Base-by-base conservation (phyloP, 2,888 invertebrate species). In the Syrphus vitripennis region DNA sequence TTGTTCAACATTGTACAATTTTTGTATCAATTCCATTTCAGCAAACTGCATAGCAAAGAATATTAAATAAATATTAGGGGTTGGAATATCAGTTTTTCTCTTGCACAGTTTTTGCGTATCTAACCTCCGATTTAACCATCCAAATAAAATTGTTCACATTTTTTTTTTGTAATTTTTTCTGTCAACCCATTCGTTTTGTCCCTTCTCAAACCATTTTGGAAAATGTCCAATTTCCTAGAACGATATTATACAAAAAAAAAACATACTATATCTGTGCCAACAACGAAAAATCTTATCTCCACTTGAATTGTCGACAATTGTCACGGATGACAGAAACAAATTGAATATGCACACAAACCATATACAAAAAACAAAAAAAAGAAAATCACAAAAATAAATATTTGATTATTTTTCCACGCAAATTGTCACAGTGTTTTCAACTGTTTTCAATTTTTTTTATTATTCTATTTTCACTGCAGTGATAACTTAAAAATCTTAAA, bases 331-430 rank as follows among this genome's bases (percentile, higher is more conserved):
- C 67, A 67, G 67, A 24, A 67, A 50, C 50, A 67, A 67, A 67
- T 67, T 50, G 67, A 50, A 67, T 67, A 67, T 50, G 48, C 7
- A 59, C 59, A 14, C 24, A 26, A 24, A 40, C 24, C 10, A 19
- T 12, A 4, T 21, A 31, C 16, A 34, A 16, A 19, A 57, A 19
- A 16, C 1, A 29, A 19, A 34, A n/a, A 9, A 34, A 59, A 31
- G 3, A 29, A n/a, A n/a, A n/a, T n/a, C n/a, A 24, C 12, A 7
- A 63, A 42, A 42, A 65, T 45, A 45, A 65, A 65, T 65, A 67
- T 67, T 67, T 50, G 67, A 63, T 63, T 63, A 67, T 50, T 34
- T 67, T 67, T 65, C 24, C n/a, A 67, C 50, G 34, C 21, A 67
- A 67, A 67, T 34, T 31, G 67, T n/a, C 24, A 16, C 34, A n/a